Evolutionary conservation across 2,888 invertebrate genomes (phyloP).

Genomic region (Cryptophagus acutangulus): DNA sequence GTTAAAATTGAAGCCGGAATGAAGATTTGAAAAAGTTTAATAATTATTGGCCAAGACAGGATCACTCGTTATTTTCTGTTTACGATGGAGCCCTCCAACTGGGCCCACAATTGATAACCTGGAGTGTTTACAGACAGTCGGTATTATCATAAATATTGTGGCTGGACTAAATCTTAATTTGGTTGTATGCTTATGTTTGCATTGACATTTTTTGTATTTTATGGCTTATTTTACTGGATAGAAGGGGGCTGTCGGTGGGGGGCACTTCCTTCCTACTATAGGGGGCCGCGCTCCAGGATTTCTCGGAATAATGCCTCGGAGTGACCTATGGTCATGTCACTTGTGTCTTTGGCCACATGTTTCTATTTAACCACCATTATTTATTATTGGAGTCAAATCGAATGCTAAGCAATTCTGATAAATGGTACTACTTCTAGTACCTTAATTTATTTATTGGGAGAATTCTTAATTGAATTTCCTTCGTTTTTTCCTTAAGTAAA

Average conservation of each 20-base stretch:
- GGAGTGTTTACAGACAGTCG: constrained; percentile 41
- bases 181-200: constrained; percentile 36
- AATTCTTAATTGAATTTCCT: background rate
- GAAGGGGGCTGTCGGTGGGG: constrained; percentile 23
- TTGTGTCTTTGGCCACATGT: constrained; percentile 17
- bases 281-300: constrained; percentile 28
- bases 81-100: constrained; percentile 39
- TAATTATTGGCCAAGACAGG: constrained; percentile 44
- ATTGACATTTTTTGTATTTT: constrained; percentile 42
- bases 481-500: too few species aligned
- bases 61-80: constrained; percentile 39
- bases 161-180: constrained; percentile 39
- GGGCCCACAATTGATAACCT: constrained; percentile 45
- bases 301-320: constrained; percentile 28
- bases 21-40: constrained; percentile 42
- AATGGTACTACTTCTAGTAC: constrained; percentile 3
- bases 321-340: constrained; percentile 20
- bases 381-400: constrained; percentile 1
- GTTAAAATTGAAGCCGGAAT: too few species aligned
- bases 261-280: constrained; percentile 36
- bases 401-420: too few species aligned
- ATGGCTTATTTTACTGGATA: constrained; percentile 38
- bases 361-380: constrained; percentile 12
- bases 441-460: constrained; percentile 3
- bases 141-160: constrained; percentile 34